Evolutionary conservation across 2,888 invertebrate genomes (phyloP).

Genomic region (Nomada lathburiana): DNA sequence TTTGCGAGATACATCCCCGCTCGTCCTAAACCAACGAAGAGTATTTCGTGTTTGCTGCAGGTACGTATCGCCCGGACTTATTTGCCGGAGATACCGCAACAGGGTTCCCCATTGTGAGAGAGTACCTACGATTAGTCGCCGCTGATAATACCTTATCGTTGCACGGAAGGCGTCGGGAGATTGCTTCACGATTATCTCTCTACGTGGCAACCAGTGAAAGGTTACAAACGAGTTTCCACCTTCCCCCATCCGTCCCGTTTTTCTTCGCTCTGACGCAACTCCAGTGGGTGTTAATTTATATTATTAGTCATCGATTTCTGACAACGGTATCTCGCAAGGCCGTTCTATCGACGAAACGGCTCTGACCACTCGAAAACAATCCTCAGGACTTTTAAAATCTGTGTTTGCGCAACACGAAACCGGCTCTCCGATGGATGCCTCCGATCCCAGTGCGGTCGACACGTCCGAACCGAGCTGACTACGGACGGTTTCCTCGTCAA

Average conservation of each 20-base stretch:
- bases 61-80: constrained; percentile 50
- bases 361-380: background rate
- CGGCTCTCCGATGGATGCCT: constrained; percentile 1
- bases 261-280: constrained; percentile 58
- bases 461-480: background rate
- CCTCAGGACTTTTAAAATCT: background rate
- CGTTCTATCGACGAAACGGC: constrained; percentile 1
- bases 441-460: background rate
- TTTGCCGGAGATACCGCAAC: constrained; percentile 48
- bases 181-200: constrained; percentile 66
- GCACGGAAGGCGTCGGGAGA: constrained; percentile 66
- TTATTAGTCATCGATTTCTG: constrained; percentile 58
- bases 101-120: constrained; percentile 50
- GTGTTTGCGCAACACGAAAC: constrained; percentile 7
- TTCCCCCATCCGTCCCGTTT: constrained; percentile 4
- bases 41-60: constrained; percentile 40
- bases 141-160: constrained; percentile 65
- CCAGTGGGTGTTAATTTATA: constrained; percentile 74
- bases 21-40: constrained; percentile 1
- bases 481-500: background rate
- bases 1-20: background rate
- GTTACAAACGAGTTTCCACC: constrained; percentile 71
- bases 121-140: constrained; percentile 47
- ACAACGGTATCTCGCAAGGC: constrained; percentile 29
- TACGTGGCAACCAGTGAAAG: constrained; percentile 68